Evolutionary conservation across 2,888 invertebrate genomes (phyloP), one percentile per base, ranked within the genome.

Genomic region (Sacculina carcini): DNA sequence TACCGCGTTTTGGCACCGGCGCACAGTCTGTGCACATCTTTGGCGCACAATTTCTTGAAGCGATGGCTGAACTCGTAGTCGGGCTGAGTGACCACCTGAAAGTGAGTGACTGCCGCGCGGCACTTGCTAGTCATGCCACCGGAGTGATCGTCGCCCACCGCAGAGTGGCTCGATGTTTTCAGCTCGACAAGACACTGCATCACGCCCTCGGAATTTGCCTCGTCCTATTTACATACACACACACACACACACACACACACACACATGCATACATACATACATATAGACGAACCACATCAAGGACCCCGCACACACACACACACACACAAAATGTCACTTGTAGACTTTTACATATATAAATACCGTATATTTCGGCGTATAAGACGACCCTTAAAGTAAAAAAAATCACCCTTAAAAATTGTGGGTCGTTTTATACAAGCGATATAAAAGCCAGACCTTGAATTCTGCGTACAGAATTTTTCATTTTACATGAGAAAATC

Each of bases 111-210:
- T 54, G 89, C 87, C 34, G 84, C 83, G 56, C 80, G 73, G 66
- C 96, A 96, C 65, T 89, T 86, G 55, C 68, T 69, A 24, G 60
- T n/a, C n/a, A n/a, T n/a, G n/a, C n/a, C n/a, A n/a, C n/a, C n/a
- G n/a, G n/a, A n/a, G n/a, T n/a, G n/a, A 60, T 85, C 79, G 64
- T 86, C n/a, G n/a, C n/a, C n/a, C n/a, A n/a, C n/a, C n/a, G n/a
- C n/a, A n/a, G n/a, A n/a, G n/a, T n/a, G n/a, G n/a, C n/a, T n/a
- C n/a, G n/a, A n/a, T n/a, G n/a, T 86, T 67, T 94, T 96, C 64
- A 89, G 81, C 34, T 77, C 70, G 53, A 94, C 83, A 50, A 98
- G 71, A 66, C 96, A 98, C 54, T 89, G 85, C 78, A 98, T 81
- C 59, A 92, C 74, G 59, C 89, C 85, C 52, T 84, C 84, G n/a